These are phyloP conservation scores for Hyperoplus lanceolatus DNA, from an alignment of 2,797 vertebrate genomes.

Conservation along the genomic window DNA sequence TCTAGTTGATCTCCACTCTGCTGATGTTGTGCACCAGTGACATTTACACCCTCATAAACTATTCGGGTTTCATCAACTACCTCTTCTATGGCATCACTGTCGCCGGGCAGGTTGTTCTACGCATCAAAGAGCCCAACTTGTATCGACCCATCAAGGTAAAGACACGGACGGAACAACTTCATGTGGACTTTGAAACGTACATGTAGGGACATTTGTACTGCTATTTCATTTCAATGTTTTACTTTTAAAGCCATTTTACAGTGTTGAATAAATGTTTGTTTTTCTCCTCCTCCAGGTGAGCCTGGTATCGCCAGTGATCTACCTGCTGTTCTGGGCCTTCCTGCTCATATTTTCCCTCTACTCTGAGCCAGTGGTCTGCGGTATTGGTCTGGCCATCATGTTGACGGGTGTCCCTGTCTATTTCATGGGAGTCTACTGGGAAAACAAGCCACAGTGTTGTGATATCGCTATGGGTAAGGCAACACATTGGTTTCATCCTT, in stretches of 20 bases:
- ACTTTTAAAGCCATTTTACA: background rate
- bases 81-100: constrained; percentile 94
- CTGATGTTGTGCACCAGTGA: constrained; percentile 96
- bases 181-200: background rate
- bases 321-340: constrained; percentile 93
- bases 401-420: constrained; percentile 91
- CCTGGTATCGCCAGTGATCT: constrained; percentile 89
- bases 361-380: constrained; percentile 91
- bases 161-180: background rate
- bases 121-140: constrained; percentile 89
- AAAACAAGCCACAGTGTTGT: constrained; percentile 89
- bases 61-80: constrained; percentile 97
- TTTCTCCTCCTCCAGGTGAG: constrained; percentile 80
- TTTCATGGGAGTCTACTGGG: constrained; percentile 91
- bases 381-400: constrained; percentile 91
- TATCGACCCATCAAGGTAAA: constrained; percentile 90
- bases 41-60: constrained; percentile 97
- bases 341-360: constrained; percentile 90
- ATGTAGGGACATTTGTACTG: background rate
- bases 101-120: constrained; percentile 89
- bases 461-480: constrained; percentile 56
- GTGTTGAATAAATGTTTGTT: background rate
- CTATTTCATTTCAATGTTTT: background rate
- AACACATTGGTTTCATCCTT: background rate
- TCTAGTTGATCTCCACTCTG: constrained; percentile 85